Base-by-base conservation (phyloP, 2,113 vertebrate genomes). In the Rhea pennata region DNA sequence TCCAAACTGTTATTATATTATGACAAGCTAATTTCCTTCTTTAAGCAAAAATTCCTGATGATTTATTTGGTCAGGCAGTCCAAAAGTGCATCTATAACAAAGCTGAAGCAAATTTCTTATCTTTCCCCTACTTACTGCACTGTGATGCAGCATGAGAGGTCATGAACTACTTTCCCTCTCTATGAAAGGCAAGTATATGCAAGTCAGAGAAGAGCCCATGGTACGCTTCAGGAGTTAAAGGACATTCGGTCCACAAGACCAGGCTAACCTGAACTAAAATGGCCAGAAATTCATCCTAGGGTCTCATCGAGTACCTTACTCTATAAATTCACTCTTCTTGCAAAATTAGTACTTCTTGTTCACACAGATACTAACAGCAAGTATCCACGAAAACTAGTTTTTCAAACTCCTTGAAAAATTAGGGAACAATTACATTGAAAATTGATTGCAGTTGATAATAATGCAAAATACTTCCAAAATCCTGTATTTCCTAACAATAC, bases 141-240 rank as follows among this genome's bases (percentile, higher is more conserved):
- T 22, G 9, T 54, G 31, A 15, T 39, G 6, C 54, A 54, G 39
- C 26, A 36, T 10, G 22, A 77, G 21, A 66, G 17, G 44, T 42
- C 29, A 50, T 23, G 13, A 59, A 27, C 22, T 76, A n/a, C n/a
- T 8, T n/a, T 27, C 58, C 53, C 66, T 76, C 61, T 66, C 40
- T 69, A 3, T 11, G n/a, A 22, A 0, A 1, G 36, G 17, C 42
- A 69, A n/a, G 11, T 6, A 42, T 12, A 50, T n/a, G 44, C n/a
- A 26, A 40, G 22, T 9, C 56, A 31, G 42, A 75, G 50, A 12
- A 66, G 15, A 76, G 13, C 42, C 17, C 5, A 29, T 27, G 40
- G 8, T 50, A 22, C 40, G 9, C 40, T 48, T 26, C 48, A 39
- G 6, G 4, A 36, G 8, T 9, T 87, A 23, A 31, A 51, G 20